Percentiles rank a stretch among this genome's conserved stretches.
phyloP scores from a whole-genome alignment of 2,113 vertebrate genomes.

The Arvicanthis niloticus region DNA sequence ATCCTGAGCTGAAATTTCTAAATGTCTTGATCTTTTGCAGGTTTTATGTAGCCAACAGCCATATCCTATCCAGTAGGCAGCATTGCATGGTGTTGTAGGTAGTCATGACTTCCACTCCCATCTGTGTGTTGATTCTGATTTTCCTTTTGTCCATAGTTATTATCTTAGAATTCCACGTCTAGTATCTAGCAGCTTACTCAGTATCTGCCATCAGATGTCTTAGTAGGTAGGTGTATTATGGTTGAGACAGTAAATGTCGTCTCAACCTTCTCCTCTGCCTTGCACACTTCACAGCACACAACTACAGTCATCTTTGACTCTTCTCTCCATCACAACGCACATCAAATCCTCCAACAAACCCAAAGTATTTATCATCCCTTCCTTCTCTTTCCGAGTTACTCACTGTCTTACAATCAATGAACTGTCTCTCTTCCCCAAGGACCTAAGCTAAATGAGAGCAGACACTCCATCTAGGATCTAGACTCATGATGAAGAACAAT shows the following conservation, averaged over 20 bases:
- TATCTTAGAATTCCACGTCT: constrained; percentile 17
- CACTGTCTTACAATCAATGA: background rate
- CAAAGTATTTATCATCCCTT: background rate
- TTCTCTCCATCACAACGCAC: background rate
- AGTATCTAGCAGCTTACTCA: background rate
- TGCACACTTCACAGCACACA: background rate
- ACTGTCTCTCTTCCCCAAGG: background rate
- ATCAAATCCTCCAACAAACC: background rate
- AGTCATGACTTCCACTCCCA: background rate
- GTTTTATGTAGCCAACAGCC: background rate
- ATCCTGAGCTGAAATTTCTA: background rate
- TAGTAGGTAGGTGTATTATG: background rate
- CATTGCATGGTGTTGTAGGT: background rate
- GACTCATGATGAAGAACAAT: background rate
- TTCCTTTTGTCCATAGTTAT: background rate
- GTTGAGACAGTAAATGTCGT: background rate
- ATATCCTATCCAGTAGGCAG: background rate
- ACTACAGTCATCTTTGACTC: background rate
- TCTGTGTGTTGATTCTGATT: background rate
- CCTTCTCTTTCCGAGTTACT: background rate
- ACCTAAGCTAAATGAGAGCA: background rate
- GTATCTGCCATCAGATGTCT: background rate
- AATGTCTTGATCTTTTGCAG: background rate
- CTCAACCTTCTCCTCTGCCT: background rate
- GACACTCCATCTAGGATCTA: background rate